Conservation (phyloP, 2,113 vertebrate genomes). For the Mesembrinibis cayennensis region DNA sequence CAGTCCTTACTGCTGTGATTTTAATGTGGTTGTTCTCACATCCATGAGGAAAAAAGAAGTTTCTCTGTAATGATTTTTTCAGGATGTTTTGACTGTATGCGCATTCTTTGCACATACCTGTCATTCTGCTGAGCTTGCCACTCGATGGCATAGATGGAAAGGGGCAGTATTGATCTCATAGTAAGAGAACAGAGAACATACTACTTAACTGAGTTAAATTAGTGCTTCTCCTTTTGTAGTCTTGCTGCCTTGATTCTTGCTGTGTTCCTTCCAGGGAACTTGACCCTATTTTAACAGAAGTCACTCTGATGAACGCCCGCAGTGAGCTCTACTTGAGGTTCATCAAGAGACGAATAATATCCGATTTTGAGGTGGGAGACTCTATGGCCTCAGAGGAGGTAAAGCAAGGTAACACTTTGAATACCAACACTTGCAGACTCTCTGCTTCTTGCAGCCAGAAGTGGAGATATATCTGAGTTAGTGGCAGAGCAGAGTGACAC, state of each 20-base stretch:
- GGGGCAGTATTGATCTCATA: neutral
- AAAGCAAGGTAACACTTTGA: constrained; percentile 83
- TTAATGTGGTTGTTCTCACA: neutral
- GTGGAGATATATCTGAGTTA: neutral
- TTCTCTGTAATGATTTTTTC: neutral
- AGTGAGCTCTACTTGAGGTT: constrained; percentile 96
- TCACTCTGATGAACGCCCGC: constrained; percentile 95
- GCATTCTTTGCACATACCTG: neutral
- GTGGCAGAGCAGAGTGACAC: neutral
- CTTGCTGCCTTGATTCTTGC: neutral
- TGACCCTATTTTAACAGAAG: constrained; percentile 91
- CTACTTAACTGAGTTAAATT: neutral
- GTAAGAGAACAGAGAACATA: neutral
- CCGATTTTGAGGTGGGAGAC: constrained; percentile 95
- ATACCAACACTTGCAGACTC: neutral
- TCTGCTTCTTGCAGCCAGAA: neutral
- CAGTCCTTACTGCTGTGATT: neutral
- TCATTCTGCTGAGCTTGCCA: neutral
- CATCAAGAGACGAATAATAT: constrained; percentile 85
- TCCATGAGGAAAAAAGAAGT: neutral
- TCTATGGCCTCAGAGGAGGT: constrained; percentile 82
- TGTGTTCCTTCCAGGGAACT: constrained; percentile 80
- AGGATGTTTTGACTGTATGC: neutral
- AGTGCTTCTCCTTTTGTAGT: neutral
- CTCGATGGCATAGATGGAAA: fast-evolving